A percentile compares a stretch with the other conserved stretches of the same genome.
phyloP scores from a whole-genome alignment of 2,797 vertebrate species.

The Anabacerthia variegaticeps region DNA sequence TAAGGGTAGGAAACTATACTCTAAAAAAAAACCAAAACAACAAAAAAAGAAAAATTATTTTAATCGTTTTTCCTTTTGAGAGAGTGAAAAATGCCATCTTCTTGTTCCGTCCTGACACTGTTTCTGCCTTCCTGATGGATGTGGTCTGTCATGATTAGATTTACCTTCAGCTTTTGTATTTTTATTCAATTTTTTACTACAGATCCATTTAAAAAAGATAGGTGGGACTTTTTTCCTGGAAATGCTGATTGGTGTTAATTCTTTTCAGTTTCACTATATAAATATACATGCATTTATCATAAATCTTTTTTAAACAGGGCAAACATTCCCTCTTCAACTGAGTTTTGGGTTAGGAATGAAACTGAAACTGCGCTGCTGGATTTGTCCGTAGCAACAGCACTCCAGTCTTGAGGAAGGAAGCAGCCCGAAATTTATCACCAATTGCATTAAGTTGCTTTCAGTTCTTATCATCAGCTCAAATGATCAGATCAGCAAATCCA shows the following conservation, averaged over 20 bases:
- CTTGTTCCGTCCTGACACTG: background rate
- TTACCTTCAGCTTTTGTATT: background rate
- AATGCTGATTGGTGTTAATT: background rate
- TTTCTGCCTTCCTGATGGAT: background rate
- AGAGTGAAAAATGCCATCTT: background rate
- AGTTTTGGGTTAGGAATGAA: background rate
- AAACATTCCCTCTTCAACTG: background rate
- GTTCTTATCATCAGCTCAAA: background rate
- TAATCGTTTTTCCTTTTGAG: background rate
- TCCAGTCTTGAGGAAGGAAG: background rate
- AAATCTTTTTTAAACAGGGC: background rate
- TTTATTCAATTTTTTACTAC: background rate
- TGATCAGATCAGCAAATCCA: background rate
- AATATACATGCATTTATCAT: background rate
- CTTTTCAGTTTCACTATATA: background rate
- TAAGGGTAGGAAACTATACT: background rate
- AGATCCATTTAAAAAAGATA: background rate
- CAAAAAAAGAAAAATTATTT: background rate
- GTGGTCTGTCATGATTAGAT: background rate
- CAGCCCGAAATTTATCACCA: background rate
- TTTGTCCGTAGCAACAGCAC: fast-evolving
- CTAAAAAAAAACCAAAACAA: background rate
- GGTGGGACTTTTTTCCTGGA: background rate
- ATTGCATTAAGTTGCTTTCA: background rate
- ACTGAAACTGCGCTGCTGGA: background rate